phyloP scores from a whole-genome alignment of 2,888 invertebrate genomes.

The Plebejus anna region DNA sequence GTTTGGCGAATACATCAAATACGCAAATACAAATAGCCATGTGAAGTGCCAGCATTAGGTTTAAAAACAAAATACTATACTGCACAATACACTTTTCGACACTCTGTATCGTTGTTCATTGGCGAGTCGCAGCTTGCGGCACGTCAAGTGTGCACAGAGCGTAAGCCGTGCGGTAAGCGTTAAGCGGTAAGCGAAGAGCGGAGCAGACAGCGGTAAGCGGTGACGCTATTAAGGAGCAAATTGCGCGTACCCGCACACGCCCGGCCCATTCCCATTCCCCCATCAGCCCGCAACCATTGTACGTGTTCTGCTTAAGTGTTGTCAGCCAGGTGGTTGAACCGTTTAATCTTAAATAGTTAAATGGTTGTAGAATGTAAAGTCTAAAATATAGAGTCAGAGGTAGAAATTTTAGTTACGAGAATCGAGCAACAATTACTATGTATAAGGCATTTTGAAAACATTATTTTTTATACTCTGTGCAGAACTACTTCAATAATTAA shows the following conservation, averaged over 20 bases:
- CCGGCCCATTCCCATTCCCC: no score
- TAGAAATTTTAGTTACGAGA: no score
- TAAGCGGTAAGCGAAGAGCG: not conserved
- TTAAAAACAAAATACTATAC: no score
- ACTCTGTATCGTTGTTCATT: conserved; percentile 1
- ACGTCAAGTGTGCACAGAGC: conserved; percentile 23
- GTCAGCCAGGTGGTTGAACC: conserved; percentile 6
- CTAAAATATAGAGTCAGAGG: no score
- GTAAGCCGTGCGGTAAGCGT: conserved; percentile 14
- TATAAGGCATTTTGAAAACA: no score
- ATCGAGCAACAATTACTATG: no score
- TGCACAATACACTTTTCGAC: not conserved
- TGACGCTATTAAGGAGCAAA: conserved; percentile 21
- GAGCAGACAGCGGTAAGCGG: conserved; percentile 6
- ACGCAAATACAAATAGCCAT: no score
- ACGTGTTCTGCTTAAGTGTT: conserved; percentile 12
- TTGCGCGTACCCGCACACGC: conserved; percentile 27
- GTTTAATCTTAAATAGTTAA: conserved; percentile 30
- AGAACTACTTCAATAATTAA: no score
- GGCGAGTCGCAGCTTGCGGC: conserved; percentile 6
- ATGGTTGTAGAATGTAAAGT: conserved; percentile 11
- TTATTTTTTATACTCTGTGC: no score
- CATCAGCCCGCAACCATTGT: conserved; percentile 8
- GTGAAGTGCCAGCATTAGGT: no score
- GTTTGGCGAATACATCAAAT: no score